A percentile compares a stretch with the other conserved stretches of the same genome.
phyloP scores from a whole-genome alignment of 2,797 vertebrate species.

The Aselliscus stoliczkanus region DNA sequence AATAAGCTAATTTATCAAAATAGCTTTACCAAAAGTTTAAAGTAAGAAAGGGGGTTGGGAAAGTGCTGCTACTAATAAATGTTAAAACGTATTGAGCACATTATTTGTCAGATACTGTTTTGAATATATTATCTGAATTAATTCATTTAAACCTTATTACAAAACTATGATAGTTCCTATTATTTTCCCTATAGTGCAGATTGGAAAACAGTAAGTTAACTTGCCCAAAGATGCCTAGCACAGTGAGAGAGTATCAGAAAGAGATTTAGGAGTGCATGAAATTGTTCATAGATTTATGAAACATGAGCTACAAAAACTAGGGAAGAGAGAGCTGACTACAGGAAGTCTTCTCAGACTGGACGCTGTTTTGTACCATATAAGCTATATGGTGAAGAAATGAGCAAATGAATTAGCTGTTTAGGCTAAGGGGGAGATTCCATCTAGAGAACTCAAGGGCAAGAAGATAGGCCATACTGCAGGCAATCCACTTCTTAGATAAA shows the following conservation, averaged over 20 bases:
- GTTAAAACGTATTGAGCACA: neutral
- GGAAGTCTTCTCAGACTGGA: neutral
- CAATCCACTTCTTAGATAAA: neutral
- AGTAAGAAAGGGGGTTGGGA: neutral
- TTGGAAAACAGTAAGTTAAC: neutral
- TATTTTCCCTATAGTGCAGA: neutral
- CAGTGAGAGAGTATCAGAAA: neutral
- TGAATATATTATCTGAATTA: neutral
- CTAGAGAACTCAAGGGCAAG: neutral
- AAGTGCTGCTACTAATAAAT: neutral
- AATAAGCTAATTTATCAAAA: slow-evolving; percentile 3
- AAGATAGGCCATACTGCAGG: neutral
- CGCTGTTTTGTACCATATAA: neutral
- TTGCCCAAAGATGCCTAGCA: neutral
- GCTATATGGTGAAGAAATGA: neutral
- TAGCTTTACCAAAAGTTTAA: neutral
- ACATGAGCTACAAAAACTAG: neutral
- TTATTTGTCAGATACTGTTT: neutral
- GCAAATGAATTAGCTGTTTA: neutral
- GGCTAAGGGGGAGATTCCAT: neutral
- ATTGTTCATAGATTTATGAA: neutral
- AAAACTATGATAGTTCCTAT: neutral
- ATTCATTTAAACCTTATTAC: neutral
- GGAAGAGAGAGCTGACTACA: neutral
- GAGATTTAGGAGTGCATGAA: neutral